phyloP scores from a whole-genome alignment of 2,888 invertebrate species.

The Pandemis heparana region DNA sequence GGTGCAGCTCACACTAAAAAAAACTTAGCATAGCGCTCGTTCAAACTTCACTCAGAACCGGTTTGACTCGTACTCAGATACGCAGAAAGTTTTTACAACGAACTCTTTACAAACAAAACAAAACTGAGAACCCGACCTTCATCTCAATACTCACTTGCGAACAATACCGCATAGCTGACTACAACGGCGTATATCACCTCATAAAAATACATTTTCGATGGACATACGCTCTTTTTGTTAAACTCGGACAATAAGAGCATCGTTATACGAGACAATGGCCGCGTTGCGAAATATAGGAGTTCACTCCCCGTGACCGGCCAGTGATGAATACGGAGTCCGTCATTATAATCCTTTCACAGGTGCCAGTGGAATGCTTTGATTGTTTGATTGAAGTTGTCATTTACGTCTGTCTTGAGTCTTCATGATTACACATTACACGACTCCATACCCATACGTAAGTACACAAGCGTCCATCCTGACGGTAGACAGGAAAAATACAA shows the following conservation, averaged over 20 bases:
- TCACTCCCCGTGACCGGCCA: conserved; percentile 39
- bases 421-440: too few relatives aligned
- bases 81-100: conserved; percentile 31
- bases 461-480: too few relatives aligned
- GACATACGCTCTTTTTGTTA: conserved; percentile 16
- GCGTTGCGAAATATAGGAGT: conserved; percentile 44
- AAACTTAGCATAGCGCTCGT: conserved; percentile 15
- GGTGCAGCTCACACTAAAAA: not conserved
- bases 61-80: conserved; percentile 30
- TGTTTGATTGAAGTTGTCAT: not conserved
- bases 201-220: not conserved
- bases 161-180: conserved; percentile 27
- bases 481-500: too few relatives aligned
- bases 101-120: conserved; percentile 39
- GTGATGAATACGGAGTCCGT: conserved; percentile 8
- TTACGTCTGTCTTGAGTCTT: not conserved
- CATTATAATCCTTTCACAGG: conserved; percentile 13
- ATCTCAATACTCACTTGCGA: conserved; percentile 45
- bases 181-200: conserved; percentile 26
- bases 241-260: conserved; percentile 41
- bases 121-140: conserved; percentile 43
- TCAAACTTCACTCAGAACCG: conserved; percentile 17
- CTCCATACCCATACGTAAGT: too few relatives aligned
- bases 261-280: conserved; percentile 41
- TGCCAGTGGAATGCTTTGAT: not conserved